Base-by-base conservation (phyloP, 2,797 vertebrate genomes). In the Sebastes melanostomus region DNA sequence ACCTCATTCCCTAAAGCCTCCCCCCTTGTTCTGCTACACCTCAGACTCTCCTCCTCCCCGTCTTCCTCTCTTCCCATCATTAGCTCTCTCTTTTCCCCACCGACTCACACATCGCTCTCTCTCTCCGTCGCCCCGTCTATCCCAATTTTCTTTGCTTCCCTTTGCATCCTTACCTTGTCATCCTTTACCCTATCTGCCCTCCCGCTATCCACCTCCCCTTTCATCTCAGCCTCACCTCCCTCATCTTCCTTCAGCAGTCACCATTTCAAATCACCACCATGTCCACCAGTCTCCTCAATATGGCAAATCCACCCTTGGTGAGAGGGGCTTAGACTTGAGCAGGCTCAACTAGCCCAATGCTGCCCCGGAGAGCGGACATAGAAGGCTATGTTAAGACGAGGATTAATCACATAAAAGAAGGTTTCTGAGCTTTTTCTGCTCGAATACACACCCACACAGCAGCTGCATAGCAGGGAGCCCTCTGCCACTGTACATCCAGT, bases 351-450 rank as follows among this genome's bases (percentile, higher is more conserved):
- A 55, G 36, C 24, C 82, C 66, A 24, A 24, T 18, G 59, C 55
- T 63, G 77, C 72, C 77, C 70, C 56, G 42, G 79, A 74, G 78
- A 89, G 73, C 34, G 24, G 74, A 81, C 80, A 71, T 16, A 70
- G 82, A 75, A 58, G 83, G 54, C 25, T 20, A 61, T 78, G 86
- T 85, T 82, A 87, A 89, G 76, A 90, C 55, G 78, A 80, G 80
- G 90, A 92, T 92, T 89, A 90, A 86, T 86, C 83, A 81, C 74
- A 91, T 90, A 78, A 87, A 86, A 67, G 74, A 16, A 42, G 27
- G 34, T 29, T 79, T 85, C 20, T 73, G 56, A 80, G 81, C 65
- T 75, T 72, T 72, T 59, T 71, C 70, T 70, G 62, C 79, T 73
- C 72, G 13, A 58, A 71, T 56, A 74, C 42, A 70, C 78, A 52